These are phyloP conservation scores for Benitochromis conjunctus DNA, from an alignment of 2,113 vertebrate species.

Conservation along the genomic window DNA sequence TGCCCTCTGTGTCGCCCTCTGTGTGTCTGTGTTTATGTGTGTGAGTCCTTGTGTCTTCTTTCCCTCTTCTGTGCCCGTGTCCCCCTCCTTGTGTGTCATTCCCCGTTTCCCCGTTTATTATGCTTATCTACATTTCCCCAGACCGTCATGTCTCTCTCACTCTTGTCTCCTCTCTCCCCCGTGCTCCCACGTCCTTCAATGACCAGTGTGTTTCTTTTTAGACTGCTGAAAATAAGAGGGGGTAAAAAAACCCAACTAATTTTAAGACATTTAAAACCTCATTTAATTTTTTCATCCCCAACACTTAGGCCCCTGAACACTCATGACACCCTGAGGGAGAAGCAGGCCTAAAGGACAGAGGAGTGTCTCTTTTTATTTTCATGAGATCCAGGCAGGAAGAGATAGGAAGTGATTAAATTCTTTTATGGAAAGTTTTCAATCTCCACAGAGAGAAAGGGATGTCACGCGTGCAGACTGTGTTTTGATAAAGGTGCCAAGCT, in stretches of 20 bases:
- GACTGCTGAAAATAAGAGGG: not conserved
- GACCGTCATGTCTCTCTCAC: not conserved
- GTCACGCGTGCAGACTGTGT: not conserved
- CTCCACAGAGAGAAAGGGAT: not conserved
- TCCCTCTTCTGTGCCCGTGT: not conserved
- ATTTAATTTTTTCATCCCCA: not conserved
- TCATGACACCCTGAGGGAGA: not conserved
- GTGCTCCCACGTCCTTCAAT: not conserved
- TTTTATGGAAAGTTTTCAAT: not conserved
- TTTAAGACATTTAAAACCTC: not conserved
- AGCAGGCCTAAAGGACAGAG: not conserved
- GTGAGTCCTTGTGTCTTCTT: not conserved
- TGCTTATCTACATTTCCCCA: not conserved
- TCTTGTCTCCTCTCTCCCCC: not conserved
- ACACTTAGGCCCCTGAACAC: not conserved
- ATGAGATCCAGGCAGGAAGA: not conserved
- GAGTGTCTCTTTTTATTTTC: not conserved
- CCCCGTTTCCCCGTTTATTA: not conserved
- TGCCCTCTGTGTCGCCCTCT: not conserved
- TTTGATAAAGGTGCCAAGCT: not conserved
- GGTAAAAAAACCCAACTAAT: not conserved
- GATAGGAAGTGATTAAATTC: not conserved
- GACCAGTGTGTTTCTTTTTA: not conserved
- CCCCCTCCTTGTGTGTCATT: not conserved
- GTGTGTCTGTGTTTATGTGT: not conserved